Percentiles rank a stretch among this genome's conserved stretches.
Conservation (phyloP, 2,888 invertebrate genomes). For the Sussaba pulchella region DNA sequence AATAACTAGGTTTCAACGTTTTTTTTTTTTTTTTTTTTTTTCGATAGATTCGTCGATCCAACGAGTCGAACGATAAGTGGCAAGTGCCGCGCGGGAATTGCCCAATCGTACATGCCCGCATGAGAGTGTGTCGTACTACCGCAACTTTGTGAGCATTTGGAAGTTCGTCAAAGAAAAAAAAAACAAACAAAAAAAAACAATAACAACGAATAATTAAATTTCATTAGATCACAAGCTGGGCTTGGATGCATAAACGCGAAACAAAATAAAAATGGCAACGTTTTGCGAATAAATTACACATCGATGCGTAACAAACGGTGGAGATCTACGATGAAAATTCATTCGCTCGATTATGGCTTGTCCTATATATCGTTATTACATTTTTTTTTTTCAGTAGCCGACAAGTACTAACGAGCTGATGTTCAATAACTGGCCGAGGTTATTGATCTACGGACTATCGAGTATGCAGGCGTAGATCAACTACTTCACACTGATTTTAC, state of each 20-base stretch:
- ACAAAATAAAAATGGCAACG: slow-evolving; percentile 53
- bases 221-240: slow-evolving; percentile 34
- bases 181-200: slow-evolving; percentile 5
- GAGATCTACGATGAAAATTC: slow-evolving; percentile 25
- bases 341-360: slow-evolving; percentile 58
- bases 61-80: slow-evolving; percentile 26
- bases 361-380: too few relatives aligned
- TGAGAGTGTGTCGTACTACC: slow-evolving; percentile 63
- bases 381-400: slow-evolving; percentile 42
- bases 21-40: slow-evolving; percentile 16
- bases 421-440: slow-evolving; percentile 64
- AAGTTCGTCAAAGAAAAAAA: slow-evolving; percentile 26
- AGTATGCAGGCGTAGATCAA: slow-evolving; percentile 50
- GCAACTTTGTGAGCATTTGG: slow-evolving; percentile 20
- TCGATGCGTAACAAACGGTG: slow-evolving; percentile 9
- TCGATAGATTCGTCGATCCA: not conserved
- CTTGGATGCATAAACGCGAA: not conserved
- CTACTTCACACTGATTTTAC: slow-evolving; percentile 54
- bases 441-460: slow-evolving; percentile 56
- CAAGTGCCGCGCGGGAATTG: slow-evolving; percentile 53
- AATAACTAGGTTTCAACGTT: slow-evolving; percentile 71
- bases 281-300: slow-evolving; percentile 32
- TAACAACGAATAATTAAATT: slow-evolving; percentile 29
- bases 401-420: slow-evolving; percentile 48
- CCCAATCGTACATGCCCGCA: slow-evolving; percentile 69